A percentile compares a stretch with the other conserved stretches of the same genome.
Conservation (phyloP, 2,888 invertebrate species). For the Cartodere bifasciata region DNA sequence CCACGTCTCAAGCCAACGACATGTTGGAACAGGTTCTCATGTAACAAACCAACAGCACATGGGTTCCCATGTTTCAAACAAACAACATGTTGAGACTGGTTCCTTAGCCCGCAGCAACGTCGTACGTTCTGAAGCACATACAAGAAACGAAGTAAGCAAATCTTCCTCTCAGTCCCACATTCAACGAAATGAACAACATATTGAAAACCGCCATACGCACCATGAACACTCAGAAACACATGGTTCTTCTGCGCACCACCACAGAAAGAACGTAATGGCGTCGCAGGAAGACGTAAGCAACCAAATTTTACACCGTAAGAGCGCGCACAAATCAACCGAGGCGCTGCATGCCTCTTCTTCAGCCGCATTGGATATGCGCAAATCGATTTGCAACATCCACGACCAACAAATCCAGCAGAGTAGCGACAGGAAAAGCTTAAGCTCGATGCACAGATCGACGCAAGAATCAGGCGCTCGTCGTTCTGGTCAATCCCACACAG, state of each 20-base stretch:
- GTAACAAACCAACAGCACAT: too few species aligned
- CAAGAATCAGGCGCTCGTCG: constrained; percentile 37
- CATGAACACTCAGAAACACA: constrained; percentile 13
- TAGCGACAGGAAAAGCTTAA: constrained; percentile 63
- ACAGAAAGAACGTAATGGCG: constrained; percentile 61
- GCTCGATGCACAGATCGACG: constrained; percentile 62
- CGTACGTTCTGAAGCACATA: too few species aligned
- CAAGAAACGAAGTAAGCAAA: constrained; percentile 29
- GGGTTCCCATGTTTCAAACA: too few species aligned
- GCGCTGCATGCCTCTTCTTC: constrained; percentile 59
- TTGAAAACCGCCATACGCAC: constrained; percentile 13
- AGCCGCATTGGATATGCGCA: constrained; percentile 65
- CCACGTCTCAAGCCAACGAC: too few species aligned
- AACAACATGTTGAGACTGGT: too few species aligned
- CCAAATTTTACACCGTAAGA: constrained; percentile 66
- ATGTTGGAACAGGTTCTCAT: too few species aligned
- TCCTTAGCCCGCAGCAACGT: too few species aligned
- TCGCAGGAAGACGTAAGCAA: constrained; percentile 64
- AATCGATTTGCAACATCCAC: constrained; percentile 67
- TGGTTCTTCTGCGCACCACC: constrained; percentile 39
- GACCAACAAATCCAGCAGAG: constrained; percentile 59
- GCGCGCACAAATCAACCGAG: constrained; percentile 53
- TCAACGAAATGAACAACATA: constrained; percentile 20
- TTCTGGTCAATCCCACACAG: constrained; percentile 36
- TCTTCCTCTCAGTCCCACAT: constrained; percentile 30